Evolutionary conservation across 2,113 vertebrate genomes (phyloP), one percentile per base, ranked within the genome.

Genomic region (Nothoprocta pentlandii): DNA sequence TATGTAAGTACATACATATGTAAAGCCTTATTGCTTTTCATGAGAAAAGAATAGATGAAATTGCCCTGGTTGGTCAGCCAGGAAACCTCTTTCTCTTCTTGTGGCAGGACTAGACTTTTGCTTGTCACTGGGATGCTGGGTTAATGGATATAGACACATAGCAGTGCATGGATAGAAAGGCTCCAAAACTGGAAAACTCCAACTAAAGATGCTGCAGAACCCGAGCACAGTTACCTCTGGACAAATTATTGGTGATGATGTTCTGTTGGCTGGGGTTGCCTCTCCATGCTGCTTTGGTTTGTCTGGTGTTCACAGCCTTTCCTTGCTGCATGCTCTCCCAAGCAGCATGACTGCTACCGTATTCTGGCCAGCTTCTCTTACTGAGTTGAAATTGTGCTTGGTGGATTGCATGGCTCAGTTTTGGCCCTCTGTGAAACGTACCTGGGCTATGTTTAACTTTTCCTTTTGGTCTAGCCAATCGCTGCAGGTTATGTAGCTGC

Each of bases 101-200:
- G 28, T 30, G 34, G 36, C 28, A 54, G 36, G 22, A 16, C 36
- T 26, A 39, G 49, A 36, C 6, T 15, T 63, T 41, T 42, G 13
- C 22, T 16, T 63, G 21, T 53, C 36, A 78, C 30, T 39, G 51
- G 68, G 73, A 68, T 10, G 0, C 54, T 53, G 34, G 9, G 32
- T 75, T 16, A 49, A 28, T 11, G 59, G 41, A 41, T 58, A 85
- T 58, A 85, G 51, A 62, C 0, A 1, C 47, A 7, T 10, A n/a
- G 12, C 0, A 4, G 17, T 67, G 19, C 8, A 0, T 69, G 0
- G 6, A 13, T 8, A 41, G 12, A 46, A 68, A 94, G 54, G 26
- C 21, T 63, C 21, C 63, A 17, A 8, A 22, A 5, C 4, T 61
- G 51, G 32, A 83, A 85, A 68, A 12, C 15, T 67, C 32, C 25